These are phyloP conservation scores for Drosophila peninsularis DNA, from an alignment of 2,888 invertebrate genomes.

Conservation along the genomic window DNA sequence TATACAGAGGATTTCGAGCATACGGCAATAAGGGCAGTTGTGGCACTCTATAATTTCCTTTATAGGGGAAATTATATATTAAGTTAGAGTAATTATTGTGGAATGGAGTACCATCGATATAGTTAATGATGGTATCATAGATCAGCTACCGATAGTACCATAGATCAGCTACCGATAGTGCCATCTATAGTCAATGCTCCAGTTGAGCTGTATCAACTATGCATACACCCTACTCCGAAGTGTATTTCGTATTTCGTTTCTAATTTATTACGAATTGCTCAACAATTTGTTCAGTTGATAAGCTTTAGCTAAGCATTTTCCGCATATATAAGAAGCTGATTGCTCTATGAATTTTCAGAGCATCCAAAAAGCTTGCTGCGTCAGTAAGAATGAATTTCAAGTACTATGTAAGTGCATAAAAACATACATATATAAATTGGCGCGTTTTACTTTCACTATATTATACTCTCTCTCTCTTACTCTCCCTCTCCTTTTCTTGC, in stretches of 20 bases:
- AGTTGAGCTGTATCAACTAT: too few relatives aligned
- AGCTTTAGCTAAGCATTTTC: background rate
- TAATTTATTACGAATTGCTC: conserved; percentile 2
- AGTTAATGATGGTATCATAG: too few relatives aligned
- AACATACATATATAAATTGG: background rate
- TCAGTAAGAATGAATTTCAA: conserved; percentile 36
- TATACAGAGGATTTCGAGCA: background rate
- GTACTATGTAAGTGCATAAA: conserved; percentile 43
- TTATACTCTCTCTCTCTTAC: background rate
- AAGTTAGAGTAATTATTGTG: too few relatives aligned
- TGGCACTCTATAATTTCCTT: background rate
- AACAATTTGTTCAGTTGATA: conserved; percentile 13
- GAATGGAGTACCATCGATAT: too few relatives aligned
- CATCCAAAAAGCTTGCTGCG: background rate
- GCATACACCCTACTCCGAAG: background rate
- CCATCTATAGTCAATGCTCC: too few relatives aligned
- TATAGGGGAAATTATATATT: too few relatives aligned
- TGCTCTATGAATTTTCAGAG: background rate
- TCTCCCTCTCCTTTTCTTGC: background rate
- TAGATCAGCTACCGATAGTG: too few relatives aligned
- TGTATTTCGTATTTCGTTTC: background rate
- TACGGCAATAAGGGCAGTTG: background rate
- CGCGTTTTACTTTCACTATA: background rate
- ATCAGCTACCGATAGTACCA: too few relatives aligned
- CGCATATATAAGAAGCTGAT: conserved; percentile 24